Evolutionary conservation across 2,888 invertebrate species (phyloP).

Genomic region (Eucera pruinosa): DNA sequence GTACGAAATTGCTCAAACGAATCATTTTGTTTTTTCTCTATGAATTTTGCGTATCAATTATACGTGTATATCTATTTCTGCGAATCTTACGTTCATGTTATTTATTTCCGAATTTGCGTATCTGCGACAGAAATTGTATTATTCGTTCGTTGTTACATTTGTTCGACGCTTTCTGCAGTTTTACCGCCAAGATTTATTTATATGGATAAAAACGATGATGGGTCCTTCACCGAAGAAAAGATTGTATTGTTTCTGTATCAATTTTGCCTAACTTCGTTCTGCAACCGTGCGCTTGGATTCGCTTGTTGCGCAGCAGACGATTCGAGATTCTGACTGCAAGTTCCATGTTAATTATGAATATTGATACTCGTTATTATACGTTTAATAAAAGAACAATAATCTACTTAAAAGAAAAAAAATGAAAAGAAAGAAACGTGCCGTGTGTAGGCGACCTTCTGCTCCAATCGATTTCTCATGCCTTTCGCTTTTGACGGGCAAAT

Average conservation of each 20-base stretch:
- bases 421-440: slow-evolving; percentile 5
- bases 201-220: background rate
- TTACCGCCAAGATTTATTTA: background rate
- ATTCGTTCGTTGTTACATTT: slow-evolving; percentile 15
- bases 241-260: background rate
- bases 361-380: slow-evolving; percentile 60
- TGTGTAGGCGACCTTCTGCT: slow-evolving; percentile 18
- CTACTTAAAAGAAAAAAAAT: slow-evolving; percentile 8
- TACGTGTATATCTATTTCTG: no score
- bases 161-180: slow-evolving; percentile 31
- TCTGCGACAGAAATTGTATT: slow-evolving; percentile 33
- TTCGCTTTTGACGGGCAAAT: slow-evolving; percentile 3
- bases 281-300: background rate
- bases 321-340: slow-evolving; percentile 33
- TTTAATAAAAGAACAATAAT: slow-evolving; percentile 63
- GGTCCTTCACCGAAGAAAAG: background rate
- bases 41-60: no score
- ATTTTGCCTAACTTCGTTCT: slow-evolving; percentile 6
- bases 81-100: slow-evolving; percentile 17
- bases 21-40: slow-evolving; percentile 13
- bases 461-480: slow-evolving; percentile 30
- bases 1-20: background rate
- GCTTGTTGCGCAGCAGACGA: background rate
- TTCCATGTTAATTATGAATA: slow-evolving; percentile 52
- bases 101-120: background rate